Percentiles rank a stretch among this genome's conserved stretches.
phyloP scores from a whole-genome alignment of 1,140 invertebrate species.

The Sitodiplosis mosellana region DNA sequence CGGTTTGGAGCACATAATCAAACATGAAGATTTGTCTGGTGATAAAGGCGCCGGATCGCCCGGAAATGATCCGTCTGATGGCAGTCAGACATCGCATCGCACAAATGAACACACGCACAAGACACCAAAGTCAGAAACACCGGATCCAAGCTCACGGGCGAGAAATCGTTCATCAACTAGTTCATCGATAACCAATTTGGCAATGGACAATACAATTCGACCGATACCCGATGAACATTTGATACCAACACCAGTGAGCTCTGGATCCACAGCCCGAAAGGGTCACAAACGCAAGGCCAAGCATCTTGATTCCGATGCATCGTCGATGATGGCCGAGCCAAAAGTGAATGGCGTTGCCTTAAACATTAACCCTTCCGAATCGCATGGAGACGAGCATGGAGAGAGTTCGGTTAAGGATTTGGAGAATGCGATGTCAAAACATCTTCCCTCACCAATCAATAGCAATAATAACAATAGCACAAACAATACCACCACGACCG shows the following conservation, averaged over 20 bases:
- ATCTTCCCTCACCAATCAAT: constrained; percentile 46
- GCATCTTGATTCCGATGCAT: neutral
- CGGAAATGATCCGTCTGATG: constrained; percentile 47
- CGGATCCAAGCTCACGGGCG: constrained; percentile 8
- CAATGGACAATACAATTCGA: constrained; percentile 4
- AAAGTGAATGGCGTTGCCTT: neutral
- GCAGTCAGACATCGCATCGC: constrained; percentile 9
- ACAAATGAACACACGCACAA: constrained; percentile 11
- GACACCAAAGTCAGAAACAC: constrained; percentile 16
- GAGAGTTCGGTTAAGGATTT: constrained; percentile 53
- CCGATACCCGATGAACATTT: neutral
- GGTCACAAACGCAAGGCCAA: neutral
- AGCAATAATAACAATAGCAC: constrained; percentile 13
- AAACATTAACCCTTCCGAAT: neutral
- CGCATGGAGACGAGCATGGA: constrained; percentile 6
- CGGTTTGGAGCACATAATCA: constrained; percentile 49
- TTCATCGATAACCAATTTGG: constrained; percentile 2
- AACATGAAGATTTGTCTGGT: constrained; percentile 57
- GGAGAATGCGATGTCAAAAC: constrained; percentile 92
- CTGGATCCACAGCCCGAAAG: neutral
- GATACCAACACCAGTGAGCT: neutral
- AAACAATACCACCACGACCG: constrained; percentile 39
- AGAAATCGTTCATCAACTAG: constrained; percentile 1
- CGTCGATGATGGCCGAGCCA: constrained; percentile 1
- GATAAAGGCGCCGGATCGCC: constrained; percentile 74